Evolutionary conservation across 2,113 vertebrate genomes (phyloP).

Genomic region (Octodon degus): DNA sequence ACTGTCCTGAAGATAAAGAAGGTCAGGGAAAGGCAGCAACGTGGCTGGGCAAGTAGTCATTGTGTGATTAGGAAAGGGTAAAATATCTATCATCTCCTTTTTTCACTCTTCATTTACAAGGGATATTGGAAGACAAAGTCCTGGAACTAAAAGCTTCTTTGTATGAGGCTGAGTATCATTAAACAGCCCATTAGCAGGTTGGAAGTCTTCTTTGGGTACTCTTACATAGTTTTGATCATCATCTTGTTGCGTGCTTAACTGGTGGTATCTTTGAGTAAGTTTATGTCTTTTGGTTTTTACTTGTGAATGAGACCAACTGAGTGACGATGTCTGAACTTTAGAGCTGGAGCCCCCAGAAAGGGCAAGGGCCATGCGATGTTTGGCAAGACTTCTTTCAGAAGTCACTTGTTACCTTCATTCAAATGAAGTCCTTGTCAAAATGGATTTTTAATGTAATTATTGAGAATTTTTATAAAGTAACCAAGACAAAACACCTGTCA

Average conservation of each 20-base stretch:
- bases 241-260: not conserved
- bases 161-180: not conserved
- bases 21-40: not conserved
- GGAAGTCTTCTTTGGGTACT: not conserved
- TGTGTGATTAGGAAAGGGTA: not conserved
- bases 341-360: not conserved
- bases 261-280: not conserved
- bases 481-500: not conserved
- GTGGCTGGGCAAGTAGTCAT: not conserved
- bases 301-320: not conserved
- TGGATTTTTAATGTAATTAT: not conserved
- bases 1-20: not conserved
- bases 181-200: not conserved
- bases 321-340: fast-evolving
- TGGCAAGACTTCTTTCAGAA: not conserved
- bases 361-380: not conserved
- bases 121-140: not conserved
- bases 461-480: not conserved
- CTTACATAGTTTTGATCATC: not conserved
- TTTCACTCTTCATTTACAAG: not conserved
- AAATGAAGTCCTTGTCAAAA: not conserved
- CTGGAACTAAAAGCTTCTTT: not conserved
- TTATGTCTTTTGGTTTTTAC: not conserved
- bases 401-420: not conserved
- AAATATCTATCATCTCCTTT: not conserved